Percentiles rank a stretch among this genome's conserved stretches.
These are phyloP conservation scores for Tichodroma muraria DNA, from an alignment of 2,113 vertebrate genomes.

Conservation along the genomic window DNA sequence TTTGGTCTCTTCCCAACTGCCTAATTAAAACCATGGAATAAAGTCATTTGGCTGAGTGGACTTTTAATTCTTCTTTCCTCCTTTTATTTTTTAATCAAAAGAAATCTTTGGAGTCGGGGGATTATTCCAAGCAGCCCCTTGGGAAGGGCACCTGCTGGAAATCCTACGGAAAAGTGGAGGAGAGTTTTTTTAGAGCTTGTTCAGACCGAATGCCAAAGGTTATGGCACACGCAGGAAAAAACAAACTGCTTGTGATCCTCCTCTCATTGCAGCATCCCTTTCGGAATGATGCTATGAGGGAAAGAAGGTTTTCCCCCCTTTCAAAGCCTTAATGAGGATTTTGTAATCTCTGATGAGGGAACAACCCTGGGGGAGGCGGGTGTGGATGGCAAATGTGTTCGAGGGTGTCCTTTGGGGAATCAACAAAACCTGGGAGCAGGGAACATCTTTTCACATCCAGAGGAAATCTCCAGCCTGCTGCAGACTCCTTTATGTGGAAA, in stretches of 20 bases:
- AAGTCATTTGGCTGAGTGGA: background rate
- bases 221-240: background rate
- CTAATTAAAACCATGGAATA: constrained; percentile 40
- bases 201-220: background rate
- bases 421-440: background rate
- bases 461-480: background rate
- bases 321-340: background rate
- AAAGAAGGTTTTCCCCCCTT: background rate
- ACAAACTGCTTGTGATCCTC: background rate
- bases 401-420: background rate
- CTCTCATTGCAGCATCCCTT: background rate
- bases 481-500: background rate
- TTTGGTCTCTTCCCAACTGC: constrained; percentile 6
- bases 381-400: accelerated
- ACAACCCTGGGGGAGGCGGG: background rate
- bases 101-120: background rate
- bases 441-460: background rate
- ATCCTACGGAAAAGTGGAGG: background rate
- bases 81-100: constrained; percentile 6
- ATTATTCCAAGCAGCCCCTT: background rate
- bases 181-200: background rate
- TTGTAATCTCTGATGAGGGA: background rate
- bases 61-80: background rate
- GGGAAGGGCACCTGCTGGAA: constrained; percentile 12
- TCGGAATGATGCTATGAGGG: background rate